Evolutionary conservation across 2,113 vertebrate species (phyloP), one percentile per base, ranked within the genome.

Genomic region (Chloropsis hardwickii): DNA sequence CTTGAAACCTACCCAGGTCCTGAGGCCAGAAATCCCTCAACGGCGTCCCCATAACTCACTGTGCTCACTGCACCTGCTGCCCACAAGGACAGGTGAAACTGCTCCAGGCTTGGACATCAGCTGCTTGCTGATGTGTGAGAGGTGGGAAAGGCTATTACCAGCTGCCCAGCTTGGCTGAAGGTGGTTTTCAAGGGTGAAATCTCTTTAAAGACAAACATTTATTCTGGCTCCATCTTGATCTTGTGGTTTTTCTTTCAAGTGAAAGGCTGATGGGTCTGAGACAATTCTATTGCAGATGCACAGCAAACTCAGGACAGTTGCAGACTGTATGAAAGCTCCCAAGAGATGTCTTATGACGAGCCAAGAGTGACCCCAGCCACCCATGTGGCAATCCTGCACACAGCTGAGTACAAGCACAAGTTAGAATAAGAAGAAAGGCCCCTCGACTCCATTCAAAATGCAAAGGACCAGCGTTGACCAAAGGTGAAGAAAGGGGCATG

Each of bases 41-140:
- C 2, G 42, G 12, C n/a, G 22, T 4, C 6, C 6, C 37, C 4
- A 0, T 14, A 53, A 31, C n/a, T 67, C 1, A 0, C 31, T 16
- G 15, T 18, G 78, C 21, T 62, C 19, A 1, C 25, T 48, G 57
- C 19, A 27, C 42, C 47, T 62, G 7, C 56, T 21, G 16, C 21
- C 58, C 50, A 18, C 20, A 8, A 23, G 16, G 12, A 17, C 31
- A 51, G 25, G 74, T 69, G 57, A 76, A 72, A 64, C 31, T 21
- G 9, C 47, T 47, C 39, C 35, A 71, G 60, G 64, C 62, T 64
- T 58, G 60, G 65, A 42, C 35, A 33, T 0, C 23, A 84, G 60
- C 47, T 28, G n/a, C 54, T 50, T 58, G 16, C 14, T 51, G 65
- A 67, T 37, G 40, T 28, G 24, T 47, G 15, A 35, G 57, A 85